These are phyloP conservation scores for Tenebrosternarchus preto DNA, from an alignment of 2,113 vertebrate genomes.

Conservation along the genomic window DNA sequence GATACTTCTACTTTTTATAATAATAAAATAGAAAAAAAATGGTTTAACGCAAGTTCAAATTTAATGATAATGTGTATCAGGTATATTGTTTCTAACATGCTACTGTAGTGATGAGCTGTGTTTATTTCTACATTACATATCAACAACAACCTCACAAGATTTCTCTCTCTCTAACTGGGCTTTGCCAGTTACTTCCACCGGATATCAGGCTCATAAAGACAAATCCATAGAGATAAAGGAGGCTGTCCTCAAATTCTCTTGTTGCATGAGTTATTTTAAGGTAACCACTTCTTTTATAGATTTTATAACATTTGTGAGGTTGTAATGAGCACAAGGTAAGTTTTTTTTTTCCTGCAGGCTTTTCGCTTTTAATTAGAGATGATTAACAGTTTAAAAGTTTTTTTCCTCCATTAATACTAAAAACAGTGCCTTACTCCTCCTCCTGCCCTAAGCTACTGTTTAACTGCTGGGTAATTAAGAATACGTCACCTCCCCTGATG, in stretches of 20 bases:
- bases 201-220: neutral
- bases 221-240: slow-evolving; percentile 28
- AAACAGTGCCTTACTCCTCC: neutral
- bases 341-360: slow-evolving; percentile 9
- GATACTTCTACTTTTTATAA: neutral
- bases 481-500: neutral
- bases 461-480: slow-evolving; percentile 19
- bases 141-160: slow-evolving; percentile 1
- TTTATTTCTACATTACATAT: slow-evolving; percentile 12
- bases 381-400: slow-evolving; percentile 12
- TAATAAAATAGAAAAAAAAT: neutral
- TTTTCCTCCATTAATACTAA: slow-evolving; percentile 7
- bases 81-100: too few relatives aligned
- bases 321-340: slow-evolving; percentile 30
- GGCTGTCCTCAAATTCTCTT: slow-evolving; percentile 32
- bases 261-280: slow-evolving; percentile 35
- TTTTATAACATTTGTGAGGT: slow-evolving; percentile 31
- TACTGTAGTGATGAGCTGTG: too few relatives aligned
- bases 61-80: neutral
- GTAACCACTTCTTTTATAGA: neutral
- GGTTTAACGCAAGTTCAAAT: neutral
- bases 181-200: slow-evolving; percentile 21
- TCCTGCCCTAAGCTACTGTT: neutral
- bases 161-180: slow-evolving; percentile 22
- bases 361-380: slow-evolving; percentile 1